Percentiles rank a stretch among this genome's conserved stretches.
Conservation (phyloP, 2,888 invertebrate genomes). For the Rhagonycha lutea region DNA sequence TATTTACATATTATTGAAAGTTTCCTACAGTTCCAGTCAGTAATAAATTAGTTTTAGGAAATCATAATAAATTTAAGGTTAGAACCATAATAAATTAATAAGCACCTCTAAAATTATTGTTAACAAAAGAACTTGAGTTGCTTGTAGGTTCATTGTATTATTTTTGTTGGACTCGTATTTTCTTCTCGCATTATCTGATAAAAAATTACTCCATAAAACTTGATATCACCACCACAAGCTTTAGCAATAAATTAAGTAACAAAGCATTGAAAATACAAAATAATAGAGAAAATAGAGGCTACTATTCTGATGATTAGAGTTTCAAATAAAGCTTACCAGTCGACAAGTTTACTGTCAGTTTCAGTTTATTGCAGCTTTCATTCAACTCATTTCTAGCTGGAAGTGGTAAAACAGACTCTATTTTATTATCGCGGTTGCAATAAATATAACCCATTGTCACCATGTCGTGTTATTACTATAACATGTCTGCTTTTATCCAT, state of each 20-base stretch:
- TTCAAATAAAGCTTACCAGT: constrained; percentile 8
- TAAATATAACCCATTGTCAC: constrained; percentile 18
- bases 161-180: not conserved
- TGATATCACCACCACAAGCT: not conserved
- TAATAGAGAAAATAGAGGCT: not conserved
- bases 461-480: constrained; percentile 14
- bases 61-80: not conserved
- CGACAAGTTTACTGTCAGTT: constrained; percentile 12
- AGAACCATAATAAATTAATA: not conserved
- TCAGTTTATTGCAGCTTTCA: constrained; percentile 16
- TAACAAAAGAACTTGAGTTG: too few relatives aligned
- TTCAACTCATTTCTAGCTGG: constrained; percentile 15
- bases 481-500: constrained; percentile 11
- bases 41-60: not conserved
- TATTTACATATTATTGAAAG: not conserved
- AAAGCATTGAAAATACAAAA: not conserved
- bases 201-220: not conserved
- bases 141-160: too few relatives aligned
- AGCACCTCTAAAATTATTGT: too few relatives aligned
- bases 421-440: constrained; percentile 11
- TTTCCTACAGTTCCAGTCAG: too few relatives aligned
- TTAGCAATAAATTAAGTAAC: not conserved
- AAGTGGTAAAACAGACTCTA: constrained; percentile 12
- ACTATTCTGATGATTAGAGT: constrained; percentile 7
- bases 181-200: not conserved